Percentiles rank a stretch among this genome's conserved stretches.
phyloP scores from a whole-genome alignment of 2,113 vertebrate species.

The Albula glossodonta region DNA sequence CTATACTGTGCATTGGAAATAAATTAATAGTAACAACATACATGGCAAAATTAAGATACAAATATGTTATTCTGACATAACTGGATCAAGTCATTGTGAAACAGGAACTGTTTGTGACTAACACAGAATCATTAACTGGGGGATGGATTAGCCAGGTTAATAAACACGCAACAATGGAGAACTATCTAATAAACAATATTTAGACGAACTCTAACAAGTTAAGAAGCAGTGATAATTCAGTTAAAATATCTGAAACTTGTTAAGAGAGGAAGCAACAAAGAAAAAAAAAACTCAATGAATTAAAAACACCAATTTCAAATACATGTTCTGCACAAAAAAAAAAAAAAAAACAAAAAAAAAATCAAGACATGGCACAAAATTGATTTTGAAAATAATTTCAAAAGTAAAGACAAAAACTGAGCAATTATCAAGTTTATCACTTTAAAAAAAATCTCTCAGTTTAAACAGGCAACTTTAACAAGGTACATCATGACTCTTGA shows the following conservation, averaged over 20 bases:
- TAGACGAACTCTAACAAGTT: neutral
- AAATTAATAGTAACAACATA: conserved; percentile 9
- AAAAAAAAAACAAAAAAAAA: neutral
- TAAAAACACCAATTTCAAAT: neutral
- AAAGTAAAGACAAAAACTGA: neutral
- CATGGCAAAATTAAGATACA: neutral
- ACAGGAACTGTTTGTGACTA: neutral
- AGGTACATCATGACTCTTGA: neutral
- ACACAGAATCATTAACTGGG: neutral
- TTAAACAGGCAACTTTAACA: neutral
- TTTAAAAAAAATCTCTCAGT: neutral
- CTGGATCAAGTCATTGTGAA: neutral
- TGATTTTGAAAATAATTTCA: neutral
- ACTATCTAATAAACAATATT: neutral
- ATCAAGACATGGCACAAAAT: conserved; percentile 4
- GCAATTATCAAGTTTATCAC: neutral
- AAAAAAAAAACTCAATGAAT: neutral
- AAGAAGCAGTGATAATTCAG: neutral
- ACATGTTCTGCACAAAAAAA: neutral
- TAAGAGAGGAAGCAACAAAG: neutral
- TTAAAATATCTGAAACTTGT: neutral
- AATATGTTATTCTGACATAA: neutral
- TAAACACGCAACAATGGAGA: neutral
- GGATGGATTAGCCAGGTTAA: conserved; percentile 4
- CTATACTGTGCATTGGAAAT: conserved; percentile 22